A percentile compares a stretch with the other conserved stretches of the same genome.
phyloP scores from a whole-genome alignment of 2,113 vertebrate genomes.

The Reinhardtius hippoglossoides region DNA sequence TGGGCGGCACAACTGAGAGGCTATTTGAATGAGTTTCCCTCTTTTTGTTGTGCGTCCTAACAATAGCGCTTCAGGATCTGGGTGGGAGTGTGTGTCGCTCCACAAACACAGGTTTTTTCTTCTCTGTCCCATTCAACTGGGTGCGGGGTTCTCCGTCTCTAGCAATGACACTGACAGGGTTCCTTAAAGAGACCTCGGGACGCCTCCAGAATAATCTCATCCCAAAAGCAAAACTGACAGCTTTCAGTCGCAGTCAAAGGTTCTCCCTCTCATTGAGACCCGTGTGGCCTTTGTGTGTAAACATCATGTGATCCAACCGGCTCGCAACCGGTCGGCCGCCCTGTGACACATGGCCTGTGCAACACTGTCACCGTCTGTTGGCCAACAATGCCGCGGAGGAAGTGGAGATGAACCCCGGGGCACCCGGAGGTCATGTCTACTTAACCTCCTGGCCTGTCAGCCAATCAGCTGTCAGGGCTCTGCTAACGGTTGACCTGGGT shows the following conservation, averaged over 20 bases:
- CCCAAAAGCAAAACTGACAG: constrained; percentile 47
- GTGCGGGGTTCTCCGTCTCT: constrained; percentile 19
- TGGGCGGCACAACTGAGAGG: constrained; percentile 73
- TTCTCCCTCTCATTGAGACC: constrained; percentile 29
- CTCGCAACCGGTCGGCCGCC: constrained; percentile 38
- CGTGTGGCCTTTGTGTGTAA: constrained; percentile 67
- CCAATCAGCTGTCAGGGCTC: constrained; percentile 79
- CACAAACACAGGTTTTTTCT: constrained; percentile 59
- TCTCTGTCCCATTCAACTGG: constrained; percentile 37
- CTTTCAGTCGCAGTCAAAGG: constrained; percentile 28
- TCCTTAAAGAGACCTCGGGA: constrained; percentile 24
- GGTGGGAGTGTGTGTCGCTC: constrained; percentile 54
- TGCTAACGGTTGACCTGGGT: constrained; percentile 68
- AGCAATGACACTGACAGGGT: constrained; percentile 24
- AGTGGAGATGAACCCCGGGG: constrained; percentile 80
- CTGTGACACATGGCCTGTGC: constrained; percentile 70
- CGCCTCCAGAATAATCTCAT: constrained; percentile 30
- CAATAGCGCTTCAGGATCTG: constrained; percentile 78
- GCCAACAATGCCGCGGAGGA: constrained; percentile 79
- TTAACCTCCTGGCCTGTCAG: constrained; percentile 79
- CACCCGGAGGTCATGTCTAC: constrained; percentile 81
- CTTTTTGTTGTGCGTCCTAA: constrained; percentile 65
- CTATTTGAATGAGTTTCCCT: constrained; percentile 81
- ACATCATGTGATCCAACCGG: constrained; percentile 63
- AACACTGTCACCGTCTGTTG: constrained; percentile 70